Evolutionary conservation across 2,888 invertebrate species (phyloP).

Genomic region (Parnassius glacialis): DNA sequence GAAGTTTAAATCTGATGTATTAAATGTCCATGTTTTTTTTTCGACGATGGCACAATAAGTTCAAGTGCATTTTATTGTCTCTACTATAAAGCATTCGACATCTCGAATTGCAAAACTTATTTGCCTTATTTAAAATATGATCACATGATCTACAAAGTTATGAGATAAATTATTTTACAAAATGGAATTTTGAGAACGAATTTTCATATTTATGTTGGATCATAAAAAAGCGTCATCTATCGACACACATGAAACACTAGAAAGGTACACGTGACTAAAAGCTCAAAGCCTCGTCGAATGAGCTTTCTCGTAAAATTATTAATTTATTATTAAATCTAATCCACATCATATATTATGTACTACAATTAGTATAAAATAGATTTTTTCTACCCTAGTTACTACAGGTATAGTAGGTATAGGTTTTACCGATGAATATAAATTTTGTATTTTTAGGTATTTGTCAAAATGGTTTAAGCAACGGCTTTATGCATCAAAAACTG

Average conservation of each 20-base stretch:
- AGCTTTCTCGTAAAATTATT: conserved; percentile 33
- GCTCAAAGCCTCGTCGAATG: conserved; percentile 54
- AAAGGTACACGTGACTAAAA: conserved; percentile 50
- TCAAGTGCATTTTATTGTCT: conserved; percentile 18
- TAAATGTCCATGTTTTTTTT: conserved; percentile 2
- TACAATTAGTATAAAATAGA: conserved; percentile 75
- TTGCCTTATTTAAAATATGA: no score
- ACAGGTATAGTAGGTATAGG: conserved; percentile 46
- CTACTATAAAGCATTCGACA: conserved; percentile 16
- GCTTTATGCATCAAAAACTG: no score
- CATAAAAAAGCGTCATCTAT: conserved; percentile 48
- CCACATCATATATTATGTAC: conserved; percentile 39
- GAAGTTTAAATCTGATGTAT: conserved; percentile 3
- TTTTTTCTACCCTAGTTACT: conserved; percentile 65
- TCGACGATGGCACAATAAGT: conserved; percentile 10
- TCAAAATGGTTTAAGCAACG: neutral
- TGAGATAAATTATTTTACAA: no score
- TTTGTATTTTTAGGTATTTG: conserved; percentile 43
- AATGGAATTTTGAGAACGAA: no score
- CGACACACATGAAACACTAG: conserved; percentile 46
- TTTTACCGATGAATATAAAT: conserved; percentile 36
- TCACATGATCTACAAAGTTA: no score
- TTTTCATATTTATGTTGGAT: no score
- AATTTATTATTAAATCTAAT: conserved; percentile 35
- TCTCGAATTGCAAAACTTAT: neutral